Evolutionary conservation across 2,113 vertebrate genomes (phyloP).

Genomic region (Zosterops borbonicus): DNA sequence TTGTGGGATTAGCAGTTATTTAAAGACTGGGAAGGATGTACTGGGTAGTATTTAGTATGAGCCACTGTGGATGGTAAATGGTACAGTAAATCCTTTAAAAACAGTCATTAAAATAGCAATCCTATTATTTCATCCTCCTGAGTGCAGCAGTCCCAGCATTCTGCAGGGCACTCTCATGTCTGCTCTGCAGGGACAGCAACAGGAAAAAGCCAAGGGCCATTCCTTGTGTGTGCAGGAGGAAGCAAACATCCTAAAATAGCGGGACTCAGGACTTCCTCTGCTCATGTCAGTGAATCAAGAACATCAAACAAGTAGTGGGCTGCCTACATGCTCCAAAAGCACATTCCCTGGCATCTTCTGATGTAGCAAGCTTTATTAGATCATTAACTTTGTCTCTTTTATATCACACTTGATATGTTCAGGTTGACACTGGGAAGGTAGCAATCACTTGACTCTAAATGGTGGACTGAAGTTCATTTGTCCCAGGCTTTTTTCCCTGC

Average conservation of each 20-base stretch:
- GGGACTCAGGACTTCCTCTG: not conserved
- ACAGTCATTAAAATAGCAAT: not conserved
- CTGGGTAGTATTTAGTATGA: not conserved
- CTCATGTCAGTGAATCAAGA: not conserved
- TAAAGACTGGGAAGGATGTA: not conserved
- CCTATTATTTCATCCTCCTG: not conserved
- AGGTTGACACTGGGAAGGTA: not conserved
- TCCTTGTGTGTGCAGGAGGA: not conserved
- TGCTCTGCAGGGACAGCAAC: not conserved
- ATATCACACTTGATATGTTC: not conserved
- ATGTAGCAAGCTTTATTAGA: not conserved
- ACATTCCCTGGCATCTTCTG: not conserved
- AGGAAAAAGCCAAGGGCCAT: not conserved
- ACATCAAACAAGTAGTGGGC: not conserved
- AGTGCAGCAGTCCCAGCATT: not conserved
- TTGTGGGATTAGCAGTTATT: not conserved
- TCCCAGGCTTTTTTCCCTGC: not conserved
- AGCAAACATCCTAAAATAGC: fast-evolving
- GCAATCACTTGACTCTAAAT: not conserved
- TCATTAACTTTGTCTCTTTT: not conserved
- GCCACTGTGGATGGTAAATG: not conserved
- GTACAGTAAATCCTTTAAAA: conserved; percentile 40
- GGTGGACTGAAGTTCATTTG: not conserved
- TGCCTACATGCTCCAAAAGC: not conserved
- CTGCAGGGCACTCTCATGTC: not conserved